Base-by-base conservation (phyloP, 2,797 vertebrate genomes). In the Pempheris klunzingeri region DNA sequence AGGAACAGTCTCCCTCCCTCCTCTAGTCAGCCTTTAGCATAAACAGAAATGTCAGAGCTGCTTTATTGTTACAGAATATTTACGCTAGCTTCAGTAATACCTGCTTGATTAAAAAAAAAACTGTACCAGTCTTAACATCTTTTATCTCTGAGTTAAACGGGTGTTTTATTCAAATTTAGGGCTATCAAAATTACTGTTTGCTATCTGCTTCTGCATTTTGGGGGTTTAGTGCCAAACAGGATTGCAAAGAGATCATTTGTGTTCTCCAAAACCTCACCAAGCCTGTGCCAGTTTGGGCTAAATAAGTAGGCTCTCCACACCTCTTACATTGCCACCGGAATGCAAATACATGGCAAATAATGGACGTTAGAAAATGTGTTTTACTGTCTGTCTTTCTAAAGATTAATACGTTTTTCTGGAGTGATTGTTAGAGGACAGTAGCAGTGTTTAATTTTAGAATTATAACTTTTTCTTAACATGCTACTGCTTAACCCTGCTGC, bases 21-120 rank as follows among this genome's bases (percentile, higher is more conserved):
- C 44, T 50, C 52, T 28, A 28, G 49, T 82, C 78, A 32, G 28
- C 58, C 65, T 55, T 86, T 43, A 73, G 84, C 80, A 80, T 69
- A 77, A 78, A 89, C 49, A 75, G 20, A 81, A 74, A 84, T 64
- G 59, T 68, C 63, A 77, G 57, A 36, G 72, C 60, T 69, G 53
- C 74, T 83, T 81, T 81, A 74, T 74, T 71, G 50, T 18, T 30
- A 39, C 34, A n/a, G 53, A 47, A 44, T 81, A 70, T 76, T 81
- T 84, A 71, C 54, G 38, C 65, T 22, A 26, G 44, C 67, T 46
- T 52, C 10, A 24, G 60, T 46, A 22, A 57, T 52, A 68, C 44
- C 53, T 62, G 52, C 49, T 41, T 38, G 43, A 32, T 15, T n/a
- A n/a, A n/a, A n/a, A 43, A 26, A 24, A 50, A 68, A 43, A 26